Evolutionary conservation across 30 jellyfish, hydroid and myxozoan species (phyloP).

Genomic region (Chrysaora quinquecirrha): DNA sequence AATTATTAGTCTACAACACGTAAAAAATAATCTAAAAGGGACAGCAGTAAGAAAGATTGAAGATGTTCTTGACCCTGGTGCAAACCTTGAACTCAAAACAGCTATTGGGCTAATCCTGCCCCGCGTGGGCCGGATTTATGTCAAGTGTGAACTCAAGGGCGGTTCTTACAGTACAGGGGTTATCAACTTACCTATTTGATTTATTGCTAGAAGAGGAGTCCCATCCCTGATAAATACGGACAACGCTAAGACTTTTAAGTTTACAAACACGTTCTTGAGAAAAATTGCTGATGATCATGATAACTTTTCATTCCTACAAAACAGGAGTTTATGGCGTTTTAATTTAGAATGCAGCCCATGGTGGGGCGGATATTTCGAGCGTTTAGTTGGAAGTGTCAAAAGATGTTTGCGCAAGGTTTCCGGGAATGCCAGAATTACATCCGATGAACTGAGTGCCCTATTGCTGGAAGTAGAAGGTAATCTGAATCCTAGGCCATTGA

Average conservation of each 20-base stretch:
- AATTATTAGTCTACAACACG: no score
- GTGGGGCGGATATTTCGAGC: conserved; percentile 21
- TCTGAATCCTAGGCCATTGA: conserved; percentile 10
- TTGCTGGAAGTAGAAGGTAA: not conserved
- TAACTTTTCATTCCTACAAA: conserved; percentile 1
- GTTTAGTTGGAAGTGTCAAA: conserved; percentile 5
- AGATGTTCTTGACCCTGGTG: no score
- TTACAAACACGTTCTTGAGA: not conserved
- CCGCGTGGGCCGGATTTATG: no score
- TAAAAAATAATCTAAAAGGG: no score
- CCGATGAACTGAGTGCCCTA: not conserved
- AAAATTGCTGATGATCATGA: not conserved
- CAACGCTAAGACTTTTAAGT: conserved; percentile 9
- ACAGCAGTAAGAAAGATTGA: no score
- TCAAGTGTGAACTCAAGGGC: no score
- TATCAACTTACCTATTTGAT: no score
- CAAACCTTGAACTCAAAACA: no score
- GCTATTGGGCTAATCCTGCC: no score
- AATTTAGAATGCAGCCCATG: conserved; percentile 17
- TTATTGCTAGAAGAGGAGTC: conserved; percentile 7
- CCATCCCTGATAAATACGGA: conserved; percentile 6
- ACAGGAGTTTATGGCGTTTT: not conserved
- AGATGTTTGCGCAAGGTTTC: conserved; percentile 10
- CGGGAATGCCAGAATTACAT: not conserved
- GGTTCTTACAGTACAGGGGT: no score